Conservation (phyloP, 2,888 invertebrate genomes). For the Limenitis camilla region DNA sequence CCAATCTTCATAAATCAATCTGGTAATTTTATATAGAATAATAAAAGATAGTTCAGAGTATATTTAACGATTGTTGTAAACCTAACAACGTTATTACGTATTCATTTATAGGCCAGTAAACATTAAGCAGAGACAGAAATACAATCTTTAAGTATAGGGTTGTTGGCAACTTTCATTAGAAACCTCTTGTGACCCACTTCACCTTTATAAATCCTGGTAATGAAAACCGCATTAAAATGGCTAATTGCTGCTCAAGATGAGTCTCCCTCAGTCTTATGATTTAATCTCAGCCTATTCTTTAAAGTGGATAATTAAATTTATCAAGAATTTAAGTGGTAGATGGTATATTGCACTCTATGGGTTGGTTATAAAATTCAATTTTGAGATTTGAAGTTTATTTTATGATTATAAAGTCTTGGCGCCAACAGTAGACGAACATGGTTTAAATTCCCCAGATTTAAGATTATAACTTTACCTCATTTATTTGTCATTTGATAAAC, state of each 20-base stretch:
- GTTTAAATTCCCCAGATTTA: no score
- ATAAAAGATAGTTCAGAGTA: no score
- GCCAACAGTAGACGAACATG: conserved; percentile 7
- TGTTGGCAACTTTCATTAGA: conserved; percentile 17
- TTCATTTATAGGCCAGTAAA: background rate
- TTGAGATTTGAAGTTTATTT: background rate
- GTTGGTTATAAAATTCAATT: conserved; percentile 7
- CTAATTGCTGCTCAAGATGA: conserved; percentile 22
- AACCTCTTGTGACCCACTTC: conserved; percentile 14
- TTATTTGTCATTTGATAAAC: no score
- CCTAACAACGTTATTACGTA: background rate
- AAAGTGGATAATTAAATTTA: conserved; percentile 20
- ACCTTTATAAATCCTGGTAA: conserved; percentile 20
- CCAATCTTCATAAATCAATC: no score
- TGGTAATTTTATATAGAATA: no score
- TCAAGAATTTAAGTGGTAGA: conserved; percentile 7
- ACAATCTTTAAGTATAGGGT: conserved; percentile 10
- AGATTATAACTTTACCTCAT: no score
- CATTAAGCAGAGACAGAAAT: conserved; percentile 4
- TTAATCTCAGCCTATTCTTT: conserved; percentile 21
- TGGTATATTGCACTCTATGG: background rate
- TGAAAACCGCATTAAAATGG: conserved; percentile 22
- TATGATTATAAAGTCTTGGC: conserved; percentile 1
- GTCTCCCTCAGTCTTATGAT: conserved; percentile 19
- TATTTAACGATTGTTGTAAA: background rate